Base-by-base conservation (phyloP, 2,113 vertebrate genomes). In the Brevimyrus niger region DNA sequence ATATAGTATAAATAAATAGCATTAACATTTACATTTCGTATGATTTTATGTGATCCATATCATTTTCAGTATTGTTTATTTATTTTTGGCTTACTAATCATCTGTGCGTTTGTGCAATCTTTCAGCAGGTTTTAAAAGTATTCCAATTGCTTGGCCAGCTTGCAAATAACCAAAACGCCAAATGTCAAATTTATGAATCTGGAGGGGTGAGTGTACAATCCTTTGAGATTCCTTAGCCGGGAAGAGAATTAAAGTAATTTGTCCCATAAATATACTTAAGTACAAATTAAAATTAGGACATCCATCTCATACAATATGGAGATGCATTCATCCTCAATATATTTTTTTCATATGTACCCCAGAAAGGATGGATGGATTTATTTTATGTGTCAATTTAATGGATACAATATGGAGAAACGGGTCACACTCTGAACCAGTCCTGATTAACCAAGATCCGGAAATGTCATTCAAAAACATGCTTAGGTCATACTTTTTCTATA, bases 171-270 rank as follows among this genome's bases (percentile, higher is more conserved):
- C 58, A 61, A 61, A 61, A 61, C 23, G 8, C 23, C 23, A 61
- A 61, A 61, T 61, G 58, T 27, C 23, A n/a, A n/a, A 61, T 58
- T 58, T 21, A 58, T 58, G 21, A 58, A 58, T 58, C 55, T n/a
- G 55, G 55, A 61, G 23, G 55, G 55, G 55, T n/a, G 55, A 58
- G 19, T 58, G 2, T 91, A 92, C 90, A 89, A 89, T 42, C 19
- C 48, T 48, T 13, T 31, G 21, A 82, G 73, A 17, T 15, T 51
- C 87, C 21, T 69, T 47, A 47, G 46, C 46, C 46, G 9, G 46
- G 46, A 47, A 47, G 46, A 47, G 46, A 47, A 47, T 47, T 47
- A 47, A 47, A 47, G 46, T 47, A 47, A 47, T 47, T 9, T 47
- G 7, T 47, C 46, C 46, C 46, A 47, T 47, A 47, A 47, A 47